Conservation (phyloP, 1,140 invertebrate species). For the Agrilus planipennis region DNA sequence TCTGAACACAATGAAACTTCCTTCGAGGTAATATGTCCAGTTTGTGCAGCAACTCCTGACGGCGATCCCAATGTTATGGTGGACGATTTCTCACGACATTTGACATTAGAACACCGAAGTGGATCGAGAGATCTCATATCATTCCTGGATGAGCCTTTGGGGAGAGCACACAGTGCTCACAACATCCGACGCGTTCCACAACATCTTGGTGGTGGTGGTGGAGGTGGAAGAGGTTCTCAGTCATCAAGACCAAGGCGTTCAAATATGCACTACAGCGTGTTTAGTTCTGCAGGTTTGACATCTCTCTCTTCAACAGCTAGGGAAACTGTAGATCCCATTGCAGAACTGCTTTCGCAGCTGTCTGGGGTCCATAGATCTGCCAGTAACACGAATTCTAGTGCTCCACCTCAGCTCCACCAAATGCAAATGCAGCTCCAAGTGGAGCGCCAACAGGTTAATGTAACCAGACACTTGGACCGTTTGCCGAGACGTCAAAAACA, state of each 20-base stretch:
- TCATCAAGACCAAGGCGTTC: slow-evolving; percentile 21
- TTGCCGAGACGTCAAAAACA: not conserved
- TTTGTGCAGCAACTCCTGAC: slow-evolving; percentile 84
- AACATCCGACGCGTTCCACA: slow-evolving; percentile 51
- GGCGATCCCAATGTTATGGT: slow-evolving; percentile 91
- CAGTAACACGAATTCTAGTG: slow-evolving; percentile 24
- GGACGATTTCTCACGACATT: slow-evolving; percentile 72
- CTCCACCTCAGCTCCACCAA: slow-evolving; percentile 63
- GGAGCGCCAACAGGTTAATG: not conserved
- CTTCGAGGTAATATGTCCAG: slow-evolving; percentile 83
- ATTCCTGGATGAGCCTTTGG: slow-evolving; percentile 47
- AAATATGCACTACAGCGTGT: slow-evolving; percentile 59
- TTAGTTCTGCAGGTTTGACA: slow-evolving; percentile 59
- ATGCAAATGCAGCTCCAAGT: slow-evolving; percentile 46
- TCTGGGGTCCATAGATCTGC: slow-evolving; percentile 64
- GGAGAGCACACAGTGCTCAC: slow-evolving; percentile 67
- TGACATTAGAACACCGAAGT: slow-evolving; percentile 76
- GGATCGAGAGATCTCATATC: slow-evolving; percentile 45
- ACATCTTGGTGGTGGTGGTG: slow-evolving; percentile 29
- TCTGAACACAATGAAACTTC: slow-evolving; percentile 69
- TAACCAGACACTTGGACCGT: not conserved
- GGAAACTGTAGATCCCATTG: slow-evolving; percentile 84
- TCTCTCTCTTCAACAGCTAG: slow-evolving; percentile 57
- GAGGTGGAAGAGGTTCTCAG: slow-evolving; percentile 57
- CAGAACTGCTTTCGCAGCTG: slow-evolving; percentile 77